Percentiles rank a stretch among this genome's conserved stretches.
Conservation (phyloP, 2,888 invertebrate species). For the Girardia tigrina region DNA sequence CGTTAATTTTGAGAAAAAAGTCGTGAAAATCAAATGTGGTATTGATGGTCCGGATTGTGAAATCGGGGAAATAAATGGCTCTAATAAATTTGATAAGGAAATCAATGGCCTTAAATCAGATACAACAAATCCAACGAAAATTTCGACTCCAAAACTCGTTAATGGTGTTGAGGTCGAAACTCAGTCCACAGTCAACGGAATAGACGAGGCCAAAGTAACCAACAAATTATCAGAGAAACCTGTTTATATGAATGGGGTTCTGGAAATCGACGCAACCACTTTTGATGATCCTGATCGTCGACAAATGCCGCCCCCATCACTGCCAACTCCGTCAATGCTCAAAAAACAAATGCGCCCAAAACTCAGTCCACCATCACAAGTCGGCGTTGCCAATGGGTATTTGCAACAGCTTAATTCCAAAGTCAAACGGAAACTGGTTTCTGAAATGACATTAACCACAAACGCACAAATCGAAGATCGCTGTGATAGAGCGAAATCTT, state of each 20-base stretch:
- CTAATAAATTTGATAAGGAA: not conserved
- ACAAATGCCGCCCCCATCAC: not conserved
- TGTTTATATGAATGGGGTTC: not conserved
- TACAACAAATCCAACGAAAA: not conserved
- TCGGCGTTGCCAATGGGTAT: not conserved
- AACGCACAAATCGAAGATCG: conserved; percentile 13
- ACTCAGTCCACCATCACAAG: conserved; percentile 7
- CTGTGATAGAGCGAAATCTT: conserved; percentile 1
- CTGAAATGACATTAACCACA: not conserved
- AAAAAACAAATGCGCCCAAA: conserved; percentile 6
- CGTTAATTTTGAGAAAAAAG: not conserved
- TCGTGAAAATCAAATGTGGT: conserved; percentile 16
- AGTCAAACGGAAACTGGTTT: conserved; percentile 3
- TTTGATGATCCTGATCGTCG: not conserved
- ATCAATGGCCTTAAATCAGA: not conserved
- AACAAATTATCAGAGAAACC: not conserved
- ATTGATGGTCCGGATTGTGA: not conserved
- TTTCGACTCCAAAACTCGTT: not conserved
- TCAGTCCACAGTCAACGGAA: not conserved
- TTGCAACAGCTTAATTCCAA: not conserved
- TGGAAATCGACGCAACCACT: not conserved
- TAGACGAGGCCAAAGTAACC: not conserved
- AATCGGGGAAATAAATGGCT: not conserved
- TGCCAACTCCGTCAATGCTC: conserved; percentile 9
- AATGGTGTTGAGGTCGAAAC: not conserved